Percentiles rank a stretch among this genome's conserved stretches.
These are phyloP conservation scores for Camponotus floridanus DNA, from an alignment of 1,140 invertebrate species.

Conservation along the genomic window DNA sequence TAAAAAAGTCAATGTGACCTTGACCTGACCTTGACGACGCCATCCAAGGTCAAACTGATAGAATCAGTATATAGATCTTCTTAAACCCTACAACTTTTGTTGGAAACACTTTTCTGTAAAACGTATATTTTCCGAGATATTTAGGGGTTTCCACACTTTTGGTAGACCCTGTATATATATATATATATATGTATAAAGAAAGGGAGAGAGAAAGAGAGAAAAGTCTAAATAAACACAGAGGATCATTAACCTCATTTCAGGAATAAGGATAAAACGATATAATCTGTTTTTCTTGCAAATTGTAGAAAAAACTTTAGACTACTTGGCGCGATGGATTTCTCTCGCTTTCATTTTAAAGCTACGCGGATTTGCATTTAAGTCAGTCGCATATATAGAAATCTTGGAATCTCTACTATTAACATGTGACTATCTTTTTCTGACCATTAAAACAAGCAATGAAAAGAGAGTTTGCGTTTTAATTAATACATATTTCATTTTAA, in stretches of 20 bases:
- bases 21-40: no score
- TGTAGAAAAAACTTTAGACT: constrained; percentile 29
- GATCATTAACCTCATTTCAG: constrained; percentile 32
- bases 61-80: no score
- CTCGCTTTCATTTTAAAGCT: constrained; percentile 53
- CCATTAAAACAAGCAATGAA: not conserved
- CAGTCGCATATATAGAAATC: constrained; percentile 11
- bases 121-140: no score
- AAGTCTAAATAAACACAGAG: not conserved
- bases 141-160: no score
- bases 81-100: no score
- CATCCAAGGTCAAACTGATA: no score
- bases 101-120: no score
- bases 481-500: no score
- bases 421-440: constrained; percentile 4
- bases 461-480: not conserved
- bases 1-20: no score
- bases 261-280: constrained; percentile 40
- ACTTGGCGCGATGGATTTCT: constrained; percentile 41
- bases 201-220: not conserved
- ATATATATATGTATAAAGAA: no score
- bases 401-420: constrained; percentile 4
- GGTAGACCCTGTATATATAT: no score
- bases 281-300: constrained; percentile 61
- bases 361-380: constrained; percentile 60